Conservation (phyloP, 2,113 vertebrate genomes). For the Lepus americanus region DNA sequence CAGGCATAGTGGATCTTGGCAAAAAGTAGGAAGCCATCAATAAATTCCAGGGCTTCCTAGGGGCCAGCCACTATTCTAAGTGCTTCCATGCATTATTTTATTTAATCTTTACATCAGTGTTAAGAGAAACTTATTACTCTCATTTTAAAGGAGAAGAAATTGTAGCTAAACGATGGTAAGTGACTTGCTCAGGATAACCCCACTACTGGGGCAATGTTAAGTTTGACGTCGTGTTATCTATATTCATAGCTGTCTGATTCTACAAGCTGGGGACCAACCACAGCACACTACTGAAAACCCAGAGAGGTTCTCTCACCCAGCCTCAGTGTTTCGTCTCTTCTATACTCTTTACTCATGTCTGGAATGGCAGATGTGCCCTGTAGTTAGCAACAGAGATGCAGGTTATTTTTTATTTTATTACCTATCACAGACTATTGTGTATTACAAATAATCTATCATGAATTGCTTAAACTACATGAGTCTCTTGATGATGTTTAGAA, state of each 20-base stretch:
- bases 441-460: background rate
- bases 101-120: background rate
- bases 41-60: background rate
- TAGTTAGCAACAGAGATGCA: background rate
- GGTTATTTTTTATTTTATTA: background rate
- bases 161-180: background rate
- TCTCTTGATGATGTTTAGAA: slow-evolving; percentile 22
- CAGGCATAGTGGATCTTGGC: background rate
- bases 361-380: background rate
- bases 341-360: background rate
- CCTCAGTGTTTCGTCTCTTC: background rate
- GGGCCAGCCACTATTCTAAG: background rate
- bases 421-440: background rate
- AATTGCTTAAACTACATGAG: background rate
- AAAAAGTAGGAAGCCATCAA: background rate
- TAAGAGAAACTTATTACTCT: background rate
- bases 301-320: background rate
- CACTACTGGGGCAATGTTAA: background rate
- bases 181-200: background rate
- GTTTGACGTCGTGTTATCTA: background rate
- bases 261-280: background rate
- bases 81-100: background rate
- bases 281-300: background rate
- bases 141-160: background rate
- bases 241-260: background rate